phyloP scores from a whole-genome alignment of 2,113 vertebrate genomes.

The Sorex fumeus region DNA sequence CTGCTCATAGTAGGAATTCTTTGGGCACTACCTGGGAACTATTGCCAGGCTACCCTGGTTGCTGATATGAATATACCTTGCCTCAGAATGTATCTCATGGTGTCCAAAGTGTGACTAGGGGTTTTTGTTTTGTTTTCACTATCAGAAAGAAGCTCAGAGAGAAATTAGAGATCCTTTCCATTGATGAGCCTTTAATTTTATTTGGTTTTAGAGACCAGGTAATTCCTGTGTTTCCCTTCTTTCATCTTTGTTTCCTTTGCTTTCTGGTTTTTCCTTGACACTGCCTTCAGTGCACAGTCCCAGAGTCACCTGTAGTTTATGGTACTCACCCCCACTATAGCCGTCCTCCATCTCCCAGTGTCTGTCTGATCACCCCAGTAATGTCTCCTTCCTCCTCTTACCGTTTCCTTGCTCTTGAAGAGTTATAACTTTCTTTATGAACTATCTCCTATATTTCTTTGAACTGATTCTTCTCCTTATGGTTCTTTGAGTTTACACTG shows the following conservation, averaged over 20 bases:
- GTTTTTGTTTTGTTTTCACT: not conserved
- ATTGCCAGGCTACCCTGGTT: not conserved
- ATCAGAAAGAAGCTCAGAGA: not conserved
- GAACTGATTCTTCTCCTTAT: not conserved
- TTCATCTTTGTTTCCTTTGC: conserved; percentile 3
- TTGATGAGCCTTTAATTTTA: not conserved
- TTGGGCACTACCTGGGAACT: not conserved
- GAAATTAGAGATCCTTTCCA: not conserved
- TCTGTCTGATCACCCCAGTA: not conserved
- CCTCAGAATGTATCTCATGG: not conserved
- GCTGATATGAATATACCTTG: not conserved
- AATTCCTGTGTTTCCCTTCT: not conserved
- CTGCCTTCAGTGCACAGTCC: not conserved
- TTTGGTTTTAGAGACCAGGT: conserved; percentile 3
- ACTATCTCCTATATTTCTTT: not conserved
- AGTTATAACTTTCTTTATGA: not conserved
- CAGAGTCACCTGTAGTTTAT: not conserved
- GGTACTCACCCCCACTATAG: not conserved
- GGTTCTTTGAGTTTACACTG: not conserved
- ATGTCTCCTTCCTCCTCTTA: not conserved
- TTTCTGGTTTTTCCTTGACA: not conserved
- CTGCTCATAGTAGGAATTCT: not conserved
- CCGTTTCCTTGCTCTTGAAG: not conserved
- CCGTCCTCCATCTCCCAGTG: not conserved
- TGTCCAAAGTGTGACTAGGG: not conserved